Conservation (phyloP, 2,888 invertebrate species). For the Meta bourneti region DNA sequence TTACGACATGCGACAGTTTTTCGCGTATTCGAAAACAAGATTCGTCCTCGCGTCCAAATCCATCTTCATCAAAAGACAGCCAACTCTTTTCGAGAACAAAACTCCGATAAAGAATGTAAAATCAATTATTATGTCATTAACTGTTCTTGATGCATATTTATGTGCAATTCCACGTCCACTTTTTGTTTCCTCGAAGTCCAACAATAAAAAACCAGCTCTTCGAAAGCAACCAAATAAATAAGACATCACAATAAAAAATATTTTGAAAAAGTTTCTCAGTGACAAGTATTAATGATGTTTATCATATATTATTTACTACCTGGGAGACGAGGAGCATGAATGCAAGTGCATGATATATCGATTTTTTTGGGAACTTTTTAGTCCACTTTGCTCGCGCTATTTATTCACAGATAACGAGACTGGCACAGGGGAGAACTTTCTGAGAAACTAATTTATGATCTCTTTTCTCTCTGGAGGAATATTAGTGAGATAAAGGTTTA, state of each 20-base stretch:
- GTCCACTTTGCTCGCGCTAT: too few species aligned
- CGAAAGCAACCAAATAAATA: background rate
- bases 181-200: background rate
- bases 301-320: background rate
- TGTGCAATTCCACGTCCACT: background rate
- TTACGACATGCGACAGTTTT: too few species aligned
- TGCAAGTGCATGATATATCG: too few species aligned
- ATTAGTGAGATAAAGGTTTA: background rate
- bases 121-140: constrained; percentile 27
- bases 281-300: background rate
- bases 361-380: too few species aligned
- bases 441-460: background rate
- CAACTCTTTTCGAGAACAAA: too few species aligned
- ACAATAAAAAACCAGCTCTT: background rate
- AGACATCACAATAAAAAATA: background rate
- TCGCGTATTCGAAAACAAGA: too few species aligned
- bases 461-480: background rate
- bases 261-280: background rate
- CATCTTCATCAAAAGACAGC: too few species aligned
- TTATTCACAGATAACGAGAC: background rate
- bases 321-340: too few species aligned
- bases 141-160: background rate
- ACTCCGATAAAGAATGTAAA: background rate
- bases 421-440: background rate
- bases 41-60: too few species aligned